Base-by-base conservation (phyloP, 1,140 invertebrate species). In the Wiebesia pumilae region DNA sequence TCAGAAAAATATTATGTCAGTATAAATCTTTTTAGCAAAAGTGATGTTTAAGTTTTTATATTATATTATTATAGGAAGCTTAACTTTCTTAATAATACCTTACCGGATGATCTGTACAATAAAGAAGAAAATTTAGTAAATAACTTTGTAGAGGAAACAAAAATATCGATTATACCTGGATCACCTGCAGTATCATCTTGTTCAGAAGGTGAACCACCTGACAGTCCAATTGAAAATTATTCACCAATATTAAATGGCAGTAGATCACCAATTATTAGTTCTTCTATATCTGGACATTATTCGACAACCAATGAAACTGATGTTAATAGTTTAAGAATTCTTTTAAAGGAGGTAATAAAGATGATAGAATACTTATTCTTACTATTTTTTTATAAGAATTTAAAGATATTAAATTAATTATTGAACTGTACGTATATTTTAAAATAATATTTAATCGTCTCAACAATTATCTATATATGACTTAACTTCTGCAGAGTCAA, bases 401-500 rank as follows among this genome's bases (percentile, higher is more conserved):
- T 4, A 47, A 47, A 47, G 43, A n/a, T 47, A 12, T 12, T 47
- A 47, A 47, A 47, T 47, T 47, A 47, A 7, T 47, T 7, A 7
- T 47, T 7, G 12, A 47, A 47, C 12, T 47, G 43, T 47, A 47
- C 12, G 12, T 47, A 47, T 47, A 47, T 47, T 47, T 47, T 47
- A 47, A 47, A 47, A 47, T 47, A 47, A 47, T 47, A 12, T 47
- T 47, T 47, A 47, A 7, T 47, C 4, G 12, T 47, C 4, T 47
- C 43, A 7, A 47, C 12, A 47, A n/a, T 67, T 67, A 33, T 30
- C 1, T 94, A 94, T 93, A 91, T 94, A 90, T 93, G 89, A 89
- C 94, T 93, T 90, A 90, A 91, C 94, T 92, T 93, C 95, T 95
- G 92, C 95, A 96, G 95, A 96, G 94, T 93, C 95, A 95, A 89